Evolutionary conservation across 1,140 invertebrate genomes (phyloP).

Genomic region (Scaptomyza pallida): DNA sequence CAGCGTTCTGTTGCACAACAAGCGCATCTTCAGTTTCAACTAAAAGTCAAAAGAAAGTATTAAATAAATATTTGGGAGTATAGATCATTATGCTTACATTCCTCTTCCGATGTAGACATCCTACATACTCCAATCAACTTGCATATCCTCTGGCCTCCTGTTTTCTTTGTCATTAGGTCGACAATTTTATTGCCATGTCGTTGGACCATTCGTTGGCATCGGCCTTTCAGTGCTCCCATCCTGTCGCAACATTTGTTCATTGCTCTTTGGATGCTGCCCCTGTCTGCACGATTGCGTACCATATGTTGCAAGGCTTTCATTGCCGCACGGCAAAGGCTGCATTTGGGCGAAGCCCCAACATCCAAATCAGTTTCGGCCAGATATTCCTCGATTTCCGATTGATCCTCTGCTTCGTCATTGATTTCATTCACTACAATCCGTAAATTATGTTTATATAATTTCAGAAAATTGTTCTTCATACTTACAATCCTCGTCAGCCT

Average conservation of each 20-base stretch:
- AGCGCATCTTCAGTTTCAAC: background rate
- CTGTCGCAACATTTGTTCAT: conserved; percentile 88
- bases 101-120: background rate
- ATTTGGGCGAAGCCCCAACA: background rate
- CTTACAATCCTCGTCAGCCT: background rate
- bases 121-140: background rate
- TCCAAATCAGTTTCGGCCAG: no score
- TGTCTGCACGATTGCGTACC: background rate
- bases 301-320: background rate
- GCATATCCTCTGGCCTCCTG: background rate
- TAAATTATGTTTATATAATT: no score
- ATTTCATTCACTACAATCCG: no score
- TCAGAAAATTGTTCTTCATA: background rate
- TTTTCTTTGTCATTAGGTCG: background rate
- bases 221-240: conserved; percentile 86
- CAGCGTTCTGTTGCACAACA: background rate
- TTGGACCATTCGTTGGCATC: conserved; percentile 20
- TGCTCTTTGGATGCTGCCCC: conserved; percentile 84
- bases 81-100: conserved; percentile 12
- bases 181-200: background rate
- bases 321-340: background rate
- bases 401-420: no score
- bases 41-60: background rate
- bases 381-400: no score
- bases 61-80: no score